Evolutionary conservation across 2,888 invertebrate genomes (phyloP).

Genomic region (Gymnoscelis rufifasciata): DNA sequence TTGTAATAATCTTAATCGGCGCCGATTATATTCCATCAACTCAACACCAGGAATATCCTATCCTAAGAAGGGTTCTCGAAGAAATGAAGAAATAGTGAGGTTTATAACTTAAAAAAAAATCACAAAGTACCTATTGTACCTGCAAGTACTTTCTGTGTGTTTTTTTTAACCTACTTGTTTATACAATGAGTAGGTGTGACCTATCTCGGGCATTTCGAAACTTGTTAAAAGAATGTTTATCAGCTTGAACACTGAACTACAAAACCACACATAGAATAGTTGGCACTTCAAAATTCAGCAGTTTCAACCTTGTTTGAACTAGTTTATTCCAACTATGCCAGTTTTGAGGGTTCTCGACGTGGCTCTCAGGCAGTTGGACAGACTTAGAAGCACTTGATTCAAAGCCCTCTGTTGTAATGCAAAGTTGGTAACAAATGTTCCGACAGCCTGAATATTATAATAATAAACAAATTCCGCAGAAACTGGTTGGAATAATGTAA

Average conservation of each 20-base stretch:
- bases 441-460: background rate
- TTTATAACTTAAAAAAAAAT: no score
- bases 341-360: slow-evolving; percentile 28
- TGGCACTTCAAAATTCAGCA: slow-evolving; percentile 44
- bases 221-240: background rate
- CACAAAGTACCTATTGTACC: no score
- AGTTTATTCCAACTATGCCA: slow-evolving; percentile 42
- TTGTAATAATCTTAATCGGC: no score
- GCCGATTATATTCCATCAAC: no score
- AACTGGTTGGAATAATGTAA: no score
- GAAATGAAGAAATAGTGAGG: no score
- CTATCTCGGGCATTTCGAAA: background rate
- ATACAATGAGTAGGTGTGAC: background rate
- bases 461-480: no score
- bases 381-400: slow-evolving; percentile 20
- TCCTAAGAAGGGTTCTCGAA: no score
- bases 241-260: slow-evolving; percentile 19
- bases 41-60: no score
- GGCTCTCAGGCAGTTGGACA: slow-evolving; percentile 12
- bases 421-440: slow-evolving; percentile 12
- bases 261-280: slow-evolving; percentile 35
- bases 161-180: no score
- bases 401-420: slow-evolving; percentile 21
- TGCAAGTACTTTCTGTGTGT: no score
- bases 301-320: slow-evolving; percentile 41